Conservation (phyloP, 2,113 vertebrate species). For the Dasyornis broadbenti region DNA sequence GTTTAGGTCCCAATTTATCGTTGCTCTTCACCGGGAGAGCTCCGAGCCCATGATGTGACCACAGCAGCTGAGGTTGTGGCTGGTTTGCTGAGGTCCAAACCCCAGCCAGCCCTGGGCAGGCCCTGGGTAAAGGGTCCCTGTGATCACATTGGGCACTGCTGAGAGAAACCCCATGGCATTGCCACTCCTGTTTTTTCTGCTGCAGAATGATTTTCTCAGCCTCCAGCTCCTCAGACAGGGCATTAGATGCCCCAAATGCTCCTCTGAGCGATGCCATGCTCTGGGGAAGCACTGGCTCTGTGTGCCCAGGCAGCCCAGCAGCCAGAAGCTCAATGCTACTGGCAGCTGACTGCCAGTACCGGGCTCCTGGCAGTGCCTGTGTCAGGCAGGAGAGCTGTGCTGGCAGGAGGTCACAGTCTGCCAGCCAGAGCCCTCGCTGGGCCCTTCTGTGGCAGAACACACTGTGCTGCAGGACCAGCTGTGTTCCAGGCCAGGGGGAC, state of each 20-base stretch:
- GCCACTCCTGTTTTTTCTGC: neutral
- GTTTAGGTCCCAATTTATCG: accelerated
- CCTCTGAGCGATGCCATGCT: neutral
- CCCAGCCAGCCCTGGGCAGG: neutral
- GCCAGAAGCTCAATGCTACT: neutral
- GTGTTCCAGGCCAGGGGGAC: neutral
- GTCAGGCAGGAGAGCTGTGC: neutral
- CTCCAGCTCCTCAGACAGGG: neutral
- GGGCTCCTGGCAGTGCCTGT: accelerated
- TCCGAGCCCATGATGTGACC: neutral
- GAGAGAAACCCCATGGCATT: neutral
- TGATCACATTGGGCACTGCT: neutral
- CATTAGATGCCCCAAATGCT: neutral
- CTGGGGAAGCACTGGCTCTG: accelerated
- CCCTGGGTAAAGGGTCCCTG: neutral
- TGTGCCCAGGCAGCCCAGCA: neutral
- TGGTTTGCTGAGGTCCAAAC: neutral
- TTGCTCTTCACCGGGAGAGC: neutral
- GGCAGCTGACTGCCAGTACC: accelerated
- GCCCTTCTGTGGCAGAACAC: accelerated
- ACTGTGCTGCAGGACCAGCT: neutral
- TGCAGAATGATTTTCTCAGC: neutral
- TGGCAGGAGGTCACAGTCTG: neutral
- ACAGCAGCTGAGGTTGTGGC: neutral
- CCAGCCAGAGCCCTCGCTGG: neutral